Percentiles rank a stretch among this genome's conserved stretches.
These are phyloP conservation scores for Aspidiotus rigidus DNA, from an alignment of 2,888 invertebrate species.

Conservation along the genomic window DNA sequence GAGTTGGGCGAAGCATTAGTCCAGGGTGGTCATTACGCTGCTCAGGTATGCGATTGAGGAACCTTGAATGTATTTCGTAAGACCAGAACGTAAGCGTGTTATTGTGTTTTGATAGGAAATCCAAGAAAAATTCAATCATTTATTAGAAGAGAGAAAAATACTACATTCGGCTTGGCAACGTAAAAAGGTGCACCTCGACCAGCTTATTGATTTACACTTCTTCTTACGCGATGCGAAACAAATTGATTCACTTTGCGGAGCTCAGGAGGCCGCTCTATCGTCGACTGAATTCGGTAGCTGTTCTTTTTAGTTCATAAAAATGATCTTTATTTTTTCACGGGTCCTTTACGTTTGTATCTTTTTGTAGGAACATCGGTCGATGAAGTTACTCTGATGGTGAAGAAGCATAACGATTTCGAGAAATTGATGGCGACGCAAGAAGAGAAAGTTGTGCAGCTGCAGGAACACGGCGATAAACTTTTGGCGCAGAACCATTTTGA, in stretches of 20 bases:
- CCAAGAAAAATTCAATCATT: constrained; percentile 64
- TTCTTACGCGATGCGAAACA: constrained; percentile 90
- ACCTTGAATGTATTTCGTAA: background rate
- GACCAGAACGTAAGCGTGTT: too few relatives aligned
- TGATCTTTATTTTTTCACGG: constrained; percentile 16
- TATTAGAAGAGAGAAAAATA: constrained; percentile 68
- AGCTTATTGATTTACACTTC: constrained; percentile 85
- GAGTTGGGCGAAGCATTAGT: constrained; percentile 74
- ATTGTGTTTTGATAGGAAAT: constrained; percentile 51
- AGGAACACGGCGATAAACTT: constrained; percentile 77
- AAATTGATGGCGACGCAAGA: constrained; percentile 80
- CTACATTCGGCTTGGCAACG: constrained; percentile 79
- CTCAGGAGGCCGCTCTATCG: constrained; percentile 70
- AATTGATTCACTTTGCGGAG: constrained; percentile 75
- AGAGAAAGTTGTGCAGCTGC: constrained; percentile 70
- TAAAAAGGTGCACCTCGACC: constrained; percentile 78
- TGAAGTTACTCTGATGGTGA: constrained; percentile 78
- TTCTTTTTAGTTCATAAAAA: background rate
- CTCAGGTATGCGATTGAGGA: constrained; percentile 44
- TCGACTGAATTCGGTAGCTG: constrained; percentile 41
- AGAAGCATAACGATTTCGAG: constrained; percentile 92
- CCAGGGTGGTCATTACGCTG: constrained; percentile 72
- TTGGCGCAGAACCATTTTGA: constrained; percentile 87
- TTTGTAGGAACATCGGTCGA: constrained; percentile 62
- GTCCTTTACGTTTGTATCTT: background rate